phyloP scores from a whole-genome alignment of 2,797 vertebrate species.

The Lagocephalus sceleratus region DNA sequence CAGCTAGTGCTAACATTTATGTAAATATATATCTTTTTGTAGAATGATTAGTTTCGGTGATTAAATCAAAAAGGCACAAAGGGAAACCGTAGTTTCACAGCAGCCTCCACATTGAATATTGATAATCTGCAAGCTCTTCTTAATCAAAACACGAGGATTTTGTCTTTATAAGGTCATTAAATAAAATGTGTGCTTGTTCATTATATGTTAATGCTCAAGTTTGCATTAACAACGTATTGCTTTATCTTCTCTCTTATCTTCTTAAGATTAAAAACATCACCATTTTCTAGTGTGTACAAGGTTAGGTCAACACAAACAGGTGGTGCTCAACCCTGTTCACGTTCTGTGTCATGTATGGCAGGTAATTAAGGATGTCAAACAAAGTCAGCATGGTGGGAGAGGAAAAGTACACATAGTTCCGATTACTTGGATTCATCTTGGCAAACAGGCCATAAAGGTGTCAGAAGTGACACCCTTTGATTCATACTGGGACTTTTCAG shows the following conservation, averaged over 20 bases:
- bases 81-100: background rate
- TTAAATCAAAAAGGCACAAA: background rate
- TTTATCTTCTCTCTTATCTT: too few species aligned
- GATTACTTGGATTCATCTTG: conserved; percentile 11
- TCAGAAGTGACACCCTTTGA: background rate
- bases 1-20: background rate
- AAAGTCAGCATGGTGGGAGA: conserved; percentile 24
- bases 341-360: conserved; percentile 34
- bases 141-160: background rate
- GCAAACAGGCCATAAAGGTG: conserved; percentile 7
- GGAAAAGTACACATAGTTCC: conserved; percentile 10
- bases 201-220: background rate
- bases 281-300: background rate
- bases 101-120: background rate
- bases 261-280: too few species aligned
- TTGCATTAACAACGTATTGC: background rate
- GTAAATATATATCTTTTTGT: background rate
- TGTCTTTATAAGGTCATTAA: too few species aligned
- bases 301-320: conserved; percentile 9
- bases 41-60: background rate
- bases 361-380: conserved; percentile 54
- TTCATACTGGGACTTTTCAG: conserved; percentile 5
- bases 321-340: conserved; percentile 27
- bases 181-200: background rate
- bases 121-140: background rate